Base-by-base conservation (phyloP, 2,113 vertebrate species). In the Cephalopholis sonnerati region DNA sequence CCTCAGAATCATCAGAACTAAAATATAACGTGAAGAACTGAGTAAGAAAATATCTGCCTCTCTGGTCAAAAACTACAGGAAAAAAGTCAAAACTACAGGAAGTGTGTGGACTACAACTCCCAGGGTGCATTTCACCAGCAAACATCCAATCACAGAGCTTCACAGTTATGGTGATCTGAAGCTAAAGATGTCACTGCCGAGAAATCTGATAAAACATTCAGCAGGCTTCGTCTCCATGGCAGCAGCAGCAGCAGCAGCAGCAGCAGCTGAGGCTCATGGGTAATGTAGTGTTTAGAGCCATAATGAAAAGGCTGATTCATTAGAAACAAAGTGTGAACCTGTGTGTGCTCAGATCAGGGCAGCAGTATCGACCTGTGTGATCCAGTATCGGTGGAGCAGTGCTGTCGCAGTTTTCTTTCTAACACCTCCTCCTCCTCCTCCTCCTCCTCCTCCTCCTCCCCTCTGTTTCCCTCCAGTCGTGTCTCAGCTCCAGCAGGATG, bases 401-500 rank as follows among this genome's bases (percentile, higher is more conserved):
- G 25, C 1, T 57, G 82, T 74, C 54, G 69, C 75, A 74, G 69
- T 59, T 70, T 36, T 61, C 71, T 70, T 36, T 61, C 71, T 76
- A 17, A 54, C 74, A 11, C 3, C 32, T 29, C 2, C 6, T 7
- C 8, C 3, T 4, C 8, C 8, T 20, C 18, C 46, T 61, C 20
- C n/a, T 22, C 69, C n/a, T 8, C 41, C 24, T 4, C 11, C 50
- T 20, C 12, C 51, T 7, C 51, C 36, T 25, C 55, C 64, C 12
- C 27, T 25, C 55, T 11, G 1, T 27, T 22, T 5, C 22, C 72
- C 67, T 62, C 29, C 51, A 44, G 13, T 74, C 20, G 1, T 87
- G 24, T 81, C 75, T 83, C n/a, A 18, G 82, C 74, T 84, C 81
- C 86, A 86, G 83, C 64, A 91, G 84, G 87, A 91, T 92, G 93